Base-by-base conservation (phyloP, 1,140 invertebrate genomes). In the Meloidogyne floridensis region DNA sequence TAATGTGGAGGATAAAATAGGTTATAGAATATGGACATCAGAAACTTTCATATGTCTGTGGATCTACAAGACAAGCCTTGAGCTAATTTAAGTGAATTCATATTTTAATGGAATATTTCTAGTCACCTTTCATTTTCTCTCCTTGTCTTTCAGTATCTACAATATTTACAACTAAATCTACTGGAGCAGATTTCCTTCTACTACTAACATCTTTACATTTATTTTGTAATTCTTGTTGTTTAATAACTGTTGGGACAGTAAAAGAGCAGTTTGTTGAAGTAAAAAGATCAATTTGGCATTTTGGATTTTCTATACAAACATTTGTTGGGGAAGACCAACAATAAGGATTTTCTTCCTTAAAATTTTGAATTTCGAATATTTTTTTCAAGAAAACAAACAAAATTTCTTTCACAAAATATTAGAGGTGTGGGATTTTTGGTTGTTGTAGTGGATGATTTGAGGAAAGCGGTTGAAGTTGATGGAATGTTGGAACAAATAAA, bases 341-440 rank as follows among this genome's bases (percentile, higher is more conserved):
- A 15, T 18, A 42, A n/a, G 3, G n/a, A 79, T 79, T 72, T 53
- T 79, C 51, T 78, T 72, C 72, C 43, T 59, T 47, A 43, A 75
- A 32, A 32, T 32, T 32, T 32, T 32, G 32, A 32, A 65, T 59
- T 18, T 56, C 9, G 7, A 65, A 42, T n/a, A 54, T 7, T 15
- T 7, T 54, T 77, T 8, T 2, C n/a, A n/a, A n/a, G n/a, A n/a
- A n/a, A 47, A 6, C 77, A 20, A 32, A 79, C 77, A 79, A 79
- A 79, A 71, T 79, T 79, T 42, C 77, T 69, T 79, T 79, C 77
- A 20, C 77, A 79, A 13, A 79, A 65, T 4, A 72, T 53, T 10
- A 71, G 7, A 32, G 59, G 59, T 65, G 18, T 65, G 20, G 53
- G 43, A 32, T n/a, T 43, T 73, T 3, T 43, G 3, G 11, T n/a